Percentiles rank a stretch among this genome's conserved stretches.
Evolutionary conservation across 2,113 vertebrate species (phyloP).

Genomic region (Antechinus flavipes): DNA sequence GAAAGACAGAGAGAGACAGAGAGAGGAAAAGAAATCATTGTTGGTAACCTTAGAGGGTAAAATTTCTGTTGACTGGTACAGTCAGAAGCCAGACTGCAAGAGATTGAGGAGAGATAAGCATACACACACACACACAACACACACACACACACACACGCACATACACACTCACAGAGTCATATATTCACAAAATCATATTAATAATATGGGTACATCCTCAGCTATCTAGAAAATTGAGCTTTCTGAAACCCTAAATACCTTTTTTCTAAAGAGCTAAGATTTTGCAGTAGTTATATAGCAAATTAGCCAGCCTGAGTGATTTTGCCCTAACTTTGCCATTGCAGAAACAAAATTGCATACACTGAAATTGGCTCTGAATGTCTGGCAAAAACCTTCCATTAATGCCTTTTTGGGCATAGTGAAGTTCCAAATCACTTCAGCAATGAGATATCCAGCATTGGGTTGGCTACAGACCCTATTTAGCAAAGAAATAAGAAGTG

Average conservation of each 20-base stretch:
- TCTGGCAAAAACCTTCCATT: conserved; percentile 47
- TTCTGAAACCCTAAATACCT: conserved; percentile 38
- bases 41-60: background rate
- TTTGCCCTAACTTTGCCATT: conserved; percentile 55
- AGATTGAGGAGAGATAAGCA: background rate
- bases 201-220: background rate
- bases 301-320: conserved; percentile 55
- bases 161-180: background rate
- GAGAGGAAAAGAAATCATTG: background rate
- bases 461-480: conserved; percentile 40
- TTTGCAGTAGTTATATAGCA: conserved; percentile 50
- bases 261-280: conserved; percentile 37
- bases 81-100: background rate
- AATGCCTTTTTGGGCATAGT: conserved; percentile 60
- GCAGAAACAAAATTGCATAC: conserved; percentile 51
- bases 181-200: background rate
- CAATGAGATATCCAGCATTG: conserved; percentile 49
- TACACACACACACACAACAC: too few relatives aligned
- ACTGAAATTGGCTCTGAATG: conserved; percentile 29
- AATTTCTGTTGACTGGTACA: background rate
- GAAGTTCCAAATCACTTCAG: conserved; percentile 46
- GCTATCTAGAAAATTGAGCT: conserved; percentile 12
- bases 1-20: too few relatives aligned
- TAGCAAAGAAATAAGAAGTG: conserved; percentile 37
- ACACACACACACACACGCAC: background rate